Base-by-base conservation (phyloP, 2,113 vertebrate genomes). In the Mobula birostris region DNA sequence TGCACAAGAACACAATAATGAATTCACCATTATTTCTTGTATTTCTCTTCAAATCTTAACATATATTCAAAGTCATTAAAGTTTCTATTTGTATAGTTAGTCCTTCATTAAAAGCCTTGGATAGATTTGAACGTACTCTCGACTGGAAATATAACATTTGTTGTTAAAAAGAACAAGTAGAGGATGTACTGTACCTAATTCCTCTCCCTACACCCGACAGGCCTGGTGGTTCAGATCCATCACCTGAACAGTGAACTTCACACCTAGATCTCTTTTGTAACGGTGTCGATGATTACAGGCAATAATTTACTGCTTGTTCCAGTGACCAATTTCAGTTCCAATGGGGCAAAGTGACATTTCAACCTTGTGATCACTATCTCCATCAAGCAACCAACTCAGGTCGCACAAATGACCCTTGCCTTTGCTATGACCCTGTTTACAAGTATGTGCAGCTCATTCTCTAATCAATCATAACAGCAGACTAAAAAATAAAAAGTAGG, bases 111-210 rank as follows among this genome's bases (percentile, higher is more conserved):
- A 96, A 95, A 95, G 87, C 6, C 77, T 94, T 74, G 91, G 70
- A 24, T 93, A 93, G 91, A 74, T 93, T 93, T 93, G 36, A 76
- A 74, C 40, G 21, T 93, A 36, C 94, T 95, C 87, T 85, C 15
- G 96, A 96, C 95, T 95, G 94, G 95, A 96, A 94, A 94, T n/a
- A 48, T 95, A 95, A 94, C 94, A 85, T 61, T 7, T 0, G 95
- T 94, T 94, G 70, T 56, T 29, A 56, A 56, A 74, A 32, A 93
- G 11, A 40, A 12, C 36, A 76, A 8, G n/a, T 14, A 56, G 91
- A 40, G 90, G 68, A 93, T 93, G 91, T 74, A 29, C 36, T 17
- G 91, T 74, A 29, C 36, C 32, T 4, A 6, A 92, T 92, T 92
- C 66, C 66, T 92, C 63, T 72, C 40, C 90, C 90, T 70, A 72